These are phyloP conservation scores for Timema cristinae DNA, from an alignment of 2,888 invertebrate genomes.

Conservation along the genomic window DNA sequence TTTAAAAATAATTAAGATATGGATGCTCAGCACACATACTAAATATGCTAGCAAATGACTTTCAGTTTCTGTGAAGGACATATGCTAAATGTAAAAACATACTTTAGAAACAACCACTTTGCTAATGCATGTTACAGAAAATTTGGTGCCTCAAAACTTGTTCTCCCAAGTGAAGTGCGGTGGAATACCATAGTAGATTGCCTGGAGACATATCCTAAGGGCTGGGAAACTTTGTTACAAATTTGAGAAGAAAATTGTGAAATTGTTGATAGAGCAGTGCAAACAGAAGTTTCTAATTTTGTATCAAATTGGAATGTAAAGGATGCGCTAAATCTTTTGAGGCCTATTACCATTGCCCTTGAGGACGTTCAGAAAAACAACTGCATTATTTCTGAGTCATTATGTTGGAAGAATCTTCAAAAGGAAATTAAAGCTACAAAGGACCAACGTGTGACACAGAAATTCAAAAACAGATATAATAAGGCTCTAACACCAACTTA, in stretches of 20 bases:
- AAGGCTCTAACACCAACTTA: constrained; percentile 2
- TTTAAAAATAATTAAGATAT: background rate
- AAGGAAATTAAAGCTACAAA: background rate
- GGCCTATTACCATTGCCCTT: too few species aligned
- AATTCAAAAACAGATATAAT: constrained; percentile 7
- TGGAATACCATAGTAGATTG: background rate
- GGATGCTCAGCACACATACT: background rate
- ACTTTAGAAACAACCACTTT: constrained; percentile 13
- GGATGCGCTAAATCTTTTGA: too few species aligned
- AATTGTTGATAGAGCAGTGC: too few species aligned
- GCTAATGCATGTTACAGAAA: constrained; percentile 6
- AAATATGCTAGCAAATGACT: constrained; percentile 13
- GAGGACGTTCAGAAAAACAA: too few species aligned
- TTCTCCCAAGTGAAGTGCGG: background rate
- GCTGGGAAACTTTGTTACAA: too few species aligned
- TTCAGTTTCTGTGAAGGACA: background rate
- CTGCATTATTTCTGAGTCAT: too few species aligned
- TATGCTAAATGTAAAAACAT: background rate
- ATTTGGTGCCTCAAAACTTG: background rate
- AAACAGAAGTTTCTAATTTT: too few species aligned
- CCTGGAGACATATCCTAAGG: too few species aligned
- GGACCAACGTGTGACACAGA: background rate
- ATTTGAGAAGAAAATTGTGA: too few species aligned
- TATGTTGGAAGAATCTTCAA: too few species aligned
- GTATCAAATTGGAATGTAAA: too few species aligned